These are phyloP conservation scores for Colletes latitarsis DNA, from an alignment of 1,140 invertebrate species.

Conservation along the genomic window DNA sequence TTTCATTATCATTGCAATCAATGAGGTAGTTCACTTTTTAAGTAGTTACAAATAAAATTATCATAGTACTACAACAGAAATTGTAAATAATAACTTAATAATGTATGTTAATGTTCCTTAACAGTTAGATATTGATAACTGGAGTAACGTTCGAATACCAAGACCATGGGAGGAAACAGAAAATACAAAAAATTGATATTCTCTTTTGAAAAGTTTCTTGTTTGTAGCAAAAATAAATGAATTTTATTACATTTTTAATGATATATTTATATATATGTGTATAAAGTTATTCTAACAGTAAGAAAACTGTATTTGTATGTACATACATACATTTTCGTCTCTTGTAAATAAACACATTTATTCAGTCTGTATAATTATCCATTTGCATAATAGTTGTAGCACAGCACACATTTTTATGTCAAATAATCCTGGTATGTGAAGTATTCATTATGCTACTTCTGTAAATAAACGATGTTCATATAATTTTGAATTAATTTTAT, in stretches of 20 bases:
- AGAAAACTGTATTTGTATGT: not conserved
- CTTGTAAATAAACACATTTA: not conserved
- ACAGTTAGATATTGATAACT: conserved; percentile 87
- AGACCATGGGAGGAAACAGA: conserved; percentile 88
- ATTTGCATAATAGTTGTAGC: not conserved
- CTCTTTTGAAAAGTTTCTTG: not conserved
- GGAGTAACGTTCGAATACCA: conserved; percentile 90
- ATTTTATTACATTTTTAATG: conserved; percentile 1
- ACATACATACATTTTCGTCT: not conserved
- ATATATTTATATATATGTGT: not conserved
- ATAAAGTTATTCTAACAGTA: not conserved
- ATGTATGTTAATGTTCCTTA: conserved; percentile 52
- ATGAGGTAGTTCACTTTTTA: too few relatives aligned
- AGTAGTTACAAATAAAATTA: not conserved
- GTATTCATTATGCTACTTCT: not conserved
- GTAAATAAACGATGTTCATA: conserved; percentile 11
- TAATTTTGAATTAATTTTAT: not conserved
- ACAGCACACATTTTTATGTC: not conserved
- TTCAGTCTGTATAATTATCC: not conserved
- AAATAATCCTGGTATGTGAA: not conserved
- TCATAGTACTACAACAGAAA: not conserved
- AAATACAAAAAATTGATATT: conserved; percentile 1
- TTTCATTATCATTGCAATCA: too few relatives aligned
- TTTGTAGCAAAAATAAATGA: conserved; percentile 4
- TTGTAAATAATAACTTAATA: conserved; percentile 15